A percentile compares a stretch with the other conserved stretches of the same genome.
phyloP scores from a whole-genome alignment of 2,113 vertebrate species.

The Eptesicus fuscus region DNA sequence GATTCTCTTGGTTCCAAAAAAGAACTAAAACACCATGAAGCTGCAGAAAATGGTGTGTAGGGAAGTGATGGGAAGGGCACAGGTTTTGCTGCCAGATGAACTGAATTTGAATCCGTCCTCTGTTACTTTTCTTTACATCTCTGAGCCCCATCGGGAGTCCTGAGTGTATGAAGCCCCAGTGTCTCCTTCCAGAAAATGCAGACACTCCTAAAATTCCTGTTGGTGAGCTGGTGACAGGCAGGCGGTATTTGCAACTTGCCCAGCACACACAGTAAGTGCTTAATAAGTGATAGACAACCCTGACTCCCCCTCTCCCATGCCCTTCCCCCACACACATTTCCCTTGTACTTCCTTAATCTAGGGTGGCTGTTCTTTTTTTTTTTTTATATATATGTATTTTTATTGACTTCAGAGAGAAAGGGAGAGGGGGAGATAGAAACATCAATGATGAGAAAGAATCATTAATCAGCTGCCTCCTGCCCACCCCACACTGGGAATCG shows the following conservation, averaged over 20 bases:
- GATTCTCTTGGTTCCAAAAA: conserved; percentile 10
- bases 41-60: not conserved
- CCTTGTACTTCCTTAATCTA: not conserved
- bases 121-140: not conserved
- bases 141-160: not conserved
- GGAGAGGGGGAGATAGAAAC: too few species aligned
- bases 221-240: not conserved
- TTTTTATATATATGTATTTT: too few species aligned
- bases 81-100: not conserved
- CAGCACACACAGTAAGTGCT: not conserved
- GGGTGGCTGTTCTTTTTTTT: not conserved
- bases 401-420: too few species aligned
- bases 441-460: too few species aligned
- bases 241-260: not conserved
- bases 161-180: too few species aligned
- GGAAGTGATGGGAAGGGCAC: not conserved
- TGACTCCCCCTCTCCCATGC: fast-evolving
- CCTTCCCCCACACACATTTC: not conserved
- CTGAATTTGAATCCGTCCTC: not conserved
- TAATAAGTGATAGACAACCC: not conserved
- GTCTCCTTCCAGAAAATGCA: not conserved
- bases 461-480: too few species aligned
- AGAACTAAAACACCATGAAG: not conserved
- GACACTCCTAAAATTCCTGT: not conserved
- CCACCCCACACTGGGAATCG: too few species aligned